These are phyloP conservation scores for Orussus abietinus DNA, from an alignment of 1,140 invertebrate species.

Conservation along the genomic window DNA sequence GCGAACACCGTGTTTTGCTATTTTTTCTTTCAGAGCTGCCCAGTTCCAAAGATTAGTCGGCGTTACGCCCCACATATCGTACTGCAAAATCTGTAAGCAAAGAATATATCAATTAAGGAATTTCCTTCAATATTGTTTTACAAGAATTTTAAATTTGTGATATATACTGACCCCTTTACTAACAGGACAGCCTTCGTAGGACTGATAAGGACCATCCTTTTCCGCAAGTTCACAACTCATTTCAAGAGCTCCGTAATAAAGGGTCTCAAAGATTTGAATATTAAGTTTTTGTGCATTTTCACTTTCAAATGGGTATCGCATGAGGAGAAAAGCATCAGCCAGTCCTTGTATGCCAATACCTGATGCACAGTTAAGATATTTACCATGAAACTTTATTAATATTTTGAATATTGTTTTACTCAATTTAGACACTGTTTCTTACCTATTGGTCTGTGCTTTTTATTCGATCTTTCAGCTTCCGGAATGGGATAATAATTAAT, in stretches of 20 bases:
- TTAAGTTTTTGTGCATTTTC: slow-evolving; percentile 84
- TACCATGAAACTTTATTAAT: neutral
- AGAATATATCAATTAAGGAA: slow-evolving; percentile 14
- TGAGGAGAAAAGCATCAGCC: slow-evolving; percentile 93
- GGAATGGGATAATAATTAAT: slow-evolving; percentile 94
- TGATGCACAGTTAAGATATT: neutral
- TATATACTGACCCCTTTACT: slow-evolving; percentile 76
- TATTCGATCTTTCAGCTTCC: slow-evolving; percentile 86
- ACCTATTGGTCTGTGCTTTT: slow-evolving; percentile 90
- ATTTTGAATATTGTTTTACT: slow-evolving; percentile 1
- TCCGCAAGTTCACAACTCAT: slow-evolving; percentile 94
- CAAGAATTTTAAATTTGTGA: neutral
- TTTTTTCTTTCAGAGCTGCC: slow-evolving; percentile 77
- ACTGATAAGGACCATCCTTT: slow-evolving; percentile 82
- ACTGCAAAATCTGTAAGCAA: slow-evolving; percentile 76
- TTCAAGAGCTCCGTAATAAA: slow-evolving; percentile 96
- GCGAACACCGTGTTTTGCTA: slow-evolving; percentile 85
- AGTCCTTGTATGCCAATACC: slow-evolving; percentile 92
- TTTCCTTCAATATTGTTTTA: slow-evolving; percentile 4
- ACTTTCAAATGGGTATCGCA: slow-evolving; percentile 91
- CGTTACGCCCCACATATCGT: slow-evolving; percentile 96
- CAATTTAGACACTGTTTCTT: slow-evolving; percentile 7
- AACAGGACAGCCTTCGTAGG: slow-evolving; percentile 86
- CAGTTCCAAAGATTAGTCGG: slow-evolving; percentile 91
- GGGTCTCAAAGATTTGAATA: slow-evolving; percentile 96